Evolutionary conservation across 2,797 vertebrate species (phyloP), one percentile per base, ranked within the genome.

Genomic region (Gallinago solitaria): DNA sequence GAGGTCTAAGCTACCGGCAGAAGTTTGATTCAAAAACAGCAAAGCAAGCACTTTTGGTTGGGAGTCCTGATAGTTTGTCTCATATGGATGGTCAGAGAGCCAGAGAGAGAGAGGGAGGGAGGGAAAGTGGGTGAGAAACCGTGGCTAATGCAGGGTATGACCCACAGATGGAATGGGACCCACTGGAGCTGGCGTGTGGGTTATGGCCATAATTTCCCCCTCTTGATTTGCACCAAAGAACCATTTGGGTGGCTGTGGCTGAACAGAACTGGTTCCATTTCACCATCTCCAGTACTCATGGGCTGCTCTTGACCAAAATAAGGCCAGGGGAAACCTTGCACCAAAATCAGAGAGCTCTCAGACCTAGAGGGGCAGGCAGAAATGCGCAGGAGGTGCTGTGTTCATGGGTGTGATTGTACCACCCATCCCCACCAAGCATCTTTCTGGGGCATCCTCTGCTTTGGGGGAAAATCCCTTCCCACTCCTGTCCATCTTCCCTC

Each of bases 21-120:
- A 80, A 90, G 83, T 91, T 84, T 91, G 91, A 96, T 91, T 91
- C 20, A 24, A 88, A 93, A 95, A 92, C 43, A 86, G 91, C 91
- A 89, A 83, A 86, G 85, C 67, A 76, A 94, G 93, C 74, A 87
- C 30, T 95, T 96, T 64, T 90, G 48, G 19, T 53, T 77, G 59
- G 51, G 77, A 95, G 30, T n/a, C 43, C 51, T 77, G 85, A 81
- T 69, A 41, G 51, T 82, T 69, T 39, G 54, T 30, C 61, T 91
- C 5, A 0, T 67, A 37, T 0, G 15, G 37, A 68, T 37, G 83
- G 39, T 39, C 75, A 93, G 65, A 57, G 45, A 91, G 81, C 20
- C 60, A 60, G 53, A 63, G 43, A 1, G 1, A 56, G 37, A 2
- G 13, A 63, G 9, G 6, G 25, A 88, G 11, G 27, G 21, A 65